These are phyloP conservation scores for Pristionchus fissidentatus DNA, from an alignment of 2,888 invertebrate genomes.

Conservation along the genomic window DNA sequence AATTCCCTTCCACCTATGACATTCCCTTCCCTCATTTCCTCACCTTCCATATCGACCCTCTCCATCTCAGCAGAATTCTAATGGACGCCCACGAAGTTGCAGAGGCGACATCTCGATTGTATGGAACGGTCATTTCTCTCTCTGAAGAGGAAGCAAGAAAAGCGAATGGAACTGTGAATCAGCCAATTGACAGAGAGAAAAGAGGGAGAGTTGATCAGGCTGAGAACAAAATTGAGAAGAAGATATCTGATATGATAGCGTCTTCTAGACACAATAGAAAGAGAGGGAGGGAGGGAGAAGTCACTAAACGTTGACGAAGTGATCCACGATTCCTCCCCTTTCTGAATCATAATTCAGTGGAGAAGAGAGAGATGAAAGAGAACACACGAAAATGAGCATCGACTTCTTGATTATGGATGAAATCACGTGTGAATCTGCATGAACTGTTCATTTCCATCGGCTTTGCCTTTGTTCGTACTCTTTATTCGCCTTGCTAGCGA, in stretches of 20 bases:
- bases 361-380: not conserved
- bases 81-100: not conserved
- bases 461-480: slow-evolving; percentile 17
- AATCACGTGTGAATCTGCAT: not conserved
- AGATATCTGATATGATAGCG: slow-evolving; percentile 20
- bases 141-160: not conserved
- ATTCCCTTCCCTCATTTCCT: not conserved
- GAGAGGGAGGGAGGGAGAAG: not conserved
- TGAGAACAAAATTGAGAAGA: not conserved
- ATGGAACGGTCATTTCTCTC: slow-evolving; percentile 36
- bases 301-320: not conserved
- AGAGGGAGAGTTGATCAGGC: not conserved
- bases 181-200: not conserved
- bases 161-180: not conserved
- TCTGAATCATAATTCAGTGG: not conserved
- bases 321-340: not conserved
- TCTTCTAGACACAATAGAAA: not conserved
- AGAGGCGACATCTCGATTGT: slow-evolving; percentile 7
- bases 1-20: too few relatives aligned
- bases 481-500: slow-evolving; percentile 12
- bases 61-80: slow-evolving; percentile 17
- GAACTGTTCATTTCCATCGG: not conserved
- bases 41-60: slow-evolving; percentile 47
- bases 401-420: not conserved
- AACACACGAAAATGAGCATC: not conserved